Evolutionary conservation across 1,140 invertebrate species (phyloP).

Genomic region (Nasonia giraulti): DNA sequence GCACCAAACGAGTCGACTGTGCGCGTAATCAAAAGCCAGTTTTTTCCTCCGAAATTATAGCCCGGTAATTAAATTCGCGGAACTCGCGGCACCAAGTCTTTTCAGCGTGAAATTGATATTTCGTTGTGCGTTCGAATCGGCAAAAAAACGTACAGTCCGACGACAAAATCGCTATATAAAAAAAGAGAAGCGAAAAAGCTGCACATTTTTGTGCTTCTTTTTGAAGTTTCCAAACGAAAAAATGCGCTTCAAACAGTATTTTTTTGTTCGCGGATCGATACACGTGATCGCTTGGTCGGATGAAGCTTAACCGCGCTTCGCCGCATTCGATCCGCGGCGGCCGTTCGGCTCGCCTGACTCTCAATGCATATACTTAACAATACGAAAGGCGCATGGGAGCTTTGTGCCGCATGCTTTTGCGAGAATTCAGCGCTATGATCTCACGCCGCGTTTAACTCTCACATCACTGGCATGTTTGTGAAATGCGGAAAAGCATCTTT

Average conservation of each 20-base stretch:
- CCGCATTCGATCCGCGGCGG: background rate
- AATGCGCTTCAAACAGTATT: background rate
- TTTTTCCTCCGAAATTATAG: too few species aligned
- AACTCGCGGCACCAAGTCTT: background rate
- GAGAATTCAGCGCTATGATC: slow-evolving; percentile 1
- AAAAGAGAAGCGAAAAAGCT: background rate
- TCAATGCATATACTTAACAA: slow-evolving; percentile 34
- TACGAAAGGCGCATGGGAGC: background rate
- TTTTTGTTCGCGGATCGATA: slow-evolving; percentile 6
- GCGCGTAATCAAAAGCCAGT: background rate
- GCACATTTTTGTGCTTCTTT: background rate
- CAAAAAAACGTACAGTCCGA: background rate
- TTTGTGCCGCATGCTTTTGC: background rate
- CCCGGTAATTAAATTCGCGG: background rate
- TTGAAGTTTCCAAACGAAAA: background rate
- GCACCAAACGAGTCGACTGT: too few species aligned
- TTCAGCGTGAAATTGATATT: slow-evolving; percentile 31
- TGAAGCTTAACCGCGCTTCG: slow-evolving; percentile 19
- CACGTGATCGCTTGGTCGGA: background rate
- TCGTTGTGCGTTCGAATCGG: background rate
- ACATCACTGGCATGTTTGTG: too few species aligned
- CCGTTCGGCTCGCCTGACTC: background rate
- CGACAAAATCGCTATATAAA: too few species aligned
- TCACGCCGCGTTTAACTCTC: background rate
- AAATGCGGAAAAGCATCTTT: background rate